Conservation (phyloP, 2,888 invertebrate genomes). For the Sthenelais limicola region DNA sequence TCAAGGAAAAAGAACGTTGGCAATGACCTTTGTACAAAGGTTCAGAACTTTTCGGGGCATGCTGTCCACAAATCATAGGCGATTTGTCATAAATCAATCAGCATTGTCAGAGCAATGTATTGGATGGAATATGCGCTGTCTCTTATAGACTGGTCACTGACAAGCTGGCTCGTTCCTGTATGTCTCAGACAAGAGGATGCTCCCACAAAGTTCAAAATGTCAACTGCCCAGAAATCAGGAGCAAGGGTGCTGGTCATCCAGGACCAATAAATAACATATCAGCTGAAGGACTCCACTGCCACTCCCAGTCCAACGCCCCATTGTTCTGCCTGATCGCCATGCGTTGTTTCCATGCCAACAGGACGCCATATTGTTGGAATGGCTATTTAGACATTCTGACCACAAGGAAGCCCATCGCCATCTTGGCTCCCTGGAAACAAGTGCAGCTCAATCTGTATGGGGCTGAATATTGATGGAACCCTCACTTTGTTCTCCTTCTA, state of each 20-base stretch:
- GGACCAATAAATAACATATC: constrained; percentile 30
- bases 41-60: no score
- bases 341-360: constrained; percentile 14
- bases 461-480: neutral
- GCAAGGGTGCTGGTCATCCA: neutral
- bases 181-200: constrained; percentile 19
- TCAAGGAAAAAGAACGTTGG: no score
- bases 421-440: no score
- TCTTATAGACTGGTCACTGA: constrained; percentile 4
- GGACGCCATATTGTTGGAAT: neutral
- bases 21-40: no score
- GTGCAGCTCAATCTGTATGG: neutral
- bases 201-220: neutral
- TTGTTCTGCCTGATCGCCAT: constrained; percentile 12
- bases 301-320: constrained; percentile 3
- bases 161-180: constrained; percentile 5
- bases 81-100: constrained; percentile 7
- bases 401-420: neutral
- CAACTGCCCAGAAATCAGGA: constrained; percentile 15
- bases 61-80: constrained; percentile 15
- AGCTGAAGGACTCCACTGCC: neutral
- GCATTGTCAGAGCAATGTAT: constrained; percentile 15
- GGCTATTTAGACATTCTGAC: constrained; percentile 28
- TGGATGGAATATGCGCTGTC: neutral
- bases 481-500: neutral